A percentile compares a stretch with the other conserved stretches of the same genome.
These are phyloP conservation scores for Archocentrus centrarchus DNA, from an alignment of 2,113 vertebrate genomes.

Conservation along the genomic window DNA sequence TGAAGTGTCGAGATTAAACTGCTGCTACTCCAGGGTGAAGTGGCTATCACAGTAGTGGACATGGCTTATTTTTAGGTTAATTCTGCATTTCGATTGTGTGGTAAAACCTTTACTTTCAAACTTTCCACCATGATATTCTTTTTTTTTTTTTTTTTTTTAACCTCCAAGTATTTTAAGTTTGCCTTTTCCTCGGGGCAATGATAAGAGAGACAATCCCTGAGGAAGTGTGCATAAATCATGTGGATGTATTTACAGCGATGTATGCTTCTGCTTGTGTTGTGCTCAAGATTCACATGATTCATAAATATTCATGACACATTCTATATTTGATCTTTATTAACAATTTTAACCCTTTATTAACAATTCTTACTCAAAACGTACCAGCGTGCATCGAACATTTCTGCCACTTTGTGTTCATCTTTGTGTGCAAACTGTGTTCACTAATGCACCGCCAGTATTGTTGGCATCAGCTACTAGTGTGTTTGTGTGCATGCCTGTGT, in stretches of 20 bases:
- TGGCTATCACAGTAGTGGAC: conserved; percentile 35
- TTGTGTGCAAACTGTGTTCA: neutral
- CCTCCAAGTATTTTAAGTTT: conserved; percentile 18
- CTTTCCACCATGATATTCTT: neutral
- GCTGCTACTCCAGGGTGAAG: conserved; percentile 29
- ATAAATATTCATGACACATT: conserved; percentile 62
- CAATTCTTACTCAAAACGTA: conserved; percentile 16
- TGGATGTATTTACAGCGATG: conserved; percentile 44
- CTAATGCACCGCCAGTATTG: neutral
- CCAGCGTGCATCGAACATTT: neutral
- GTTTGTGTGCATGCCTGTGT: neutral
- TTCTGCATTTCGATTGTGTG: conserved; percentile 17
- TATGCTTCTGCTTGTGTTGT: conserved; percentile 35
- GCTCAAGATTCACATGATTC: conserved; percentile 53
- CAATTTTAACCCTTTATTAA: conserved; percentile 47
- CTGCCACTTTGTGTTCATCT: neutral
- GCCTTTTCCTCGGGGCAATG: neutral
- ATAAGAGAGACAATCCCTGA: neutral
- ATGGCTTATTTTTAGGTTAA: conserved; percentile 29
- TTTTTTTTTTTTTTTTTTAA: neutral
- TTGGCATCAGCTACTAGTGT: neutral
- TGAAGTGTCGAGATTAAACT: conserved; percentile 42
- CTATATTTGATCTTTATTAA: conserved; percentile 63
- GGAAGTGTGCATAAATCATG: conserved; percentile 54
- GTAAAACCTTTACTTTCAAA: conserved; percentile 19